phyloP scores from a whole-genome alignment of 2,888 invertebrate genomes.

The Drosophila nigritarsus region DNA sequence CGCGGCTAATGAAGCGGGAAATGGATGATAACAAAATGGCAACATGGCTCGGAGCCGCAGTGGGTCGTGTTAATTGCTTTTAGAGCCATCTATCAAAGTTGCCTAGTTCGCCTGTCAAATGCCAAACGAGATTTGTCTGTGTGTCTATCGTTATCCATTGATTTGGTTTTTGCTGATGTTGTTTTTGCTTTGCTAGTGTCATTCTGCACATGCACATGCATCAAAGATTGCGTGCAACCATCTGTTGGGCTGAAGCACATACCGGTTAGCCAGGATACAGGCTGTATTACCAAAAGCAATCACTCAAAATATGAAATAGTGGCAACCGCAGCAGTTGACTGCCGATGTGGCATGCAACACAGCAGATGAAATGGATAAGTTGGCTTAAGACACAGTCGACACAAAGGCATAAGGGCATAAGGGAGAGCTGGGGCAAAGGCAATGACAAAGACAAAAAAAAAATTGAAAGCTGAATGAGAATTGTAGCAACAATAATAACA shows the following conservation, averaged over 20 bases:
- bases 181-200: slow-evolving; percentile 2
- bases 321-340: slow-evolving; percentile 68
- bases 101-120: slow-evolving; percentile 32
- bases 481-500: slow-evolving; percentile 42
- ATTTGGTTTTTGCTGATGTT: slow-evolving; percentile 4
- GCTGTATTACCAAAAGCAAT: slow-evolving; percentile 74
- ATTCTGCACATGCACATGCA: slow-evolving; percentile 32
- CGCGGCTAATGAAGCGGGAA: slow-evolving; percentile 73
- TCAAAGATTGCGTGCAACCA: slow-evolving; percentile 39
- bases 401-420: neutral
- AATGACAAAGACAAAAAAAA: slow-evolving; percentile 9
- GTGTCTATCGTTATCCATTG: slow-evolving; percentile 7
- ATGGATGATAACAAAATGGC: slow-evolving; percentile 23
- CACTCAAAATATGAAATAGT: slow-evolving; percentile 78
- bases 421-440: neutral
- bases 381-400: slow-evolving; percentile 42
- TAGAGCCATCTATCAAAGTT: slow-evolving; percentile 59
- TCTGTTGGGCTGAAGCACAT: slow-evolving; percentile 20
- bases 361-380: slow-evolving; percentile 46
- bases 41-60: slow-evolving; percentile 6
- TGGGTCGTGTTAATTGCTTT: slow-evolving; percentile 65
- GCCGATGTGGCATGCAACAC: slow-evolving; percentile 37
- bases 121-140: slow-evolving; percentile 27
- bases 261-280: slow-evolving; percentile 50
- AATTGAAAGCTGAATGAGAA: slow-evolving; percentile 44